Conservation (phyloP, 2,797 vertebrate genomes). For the Myripristis jacobus region DNA sequence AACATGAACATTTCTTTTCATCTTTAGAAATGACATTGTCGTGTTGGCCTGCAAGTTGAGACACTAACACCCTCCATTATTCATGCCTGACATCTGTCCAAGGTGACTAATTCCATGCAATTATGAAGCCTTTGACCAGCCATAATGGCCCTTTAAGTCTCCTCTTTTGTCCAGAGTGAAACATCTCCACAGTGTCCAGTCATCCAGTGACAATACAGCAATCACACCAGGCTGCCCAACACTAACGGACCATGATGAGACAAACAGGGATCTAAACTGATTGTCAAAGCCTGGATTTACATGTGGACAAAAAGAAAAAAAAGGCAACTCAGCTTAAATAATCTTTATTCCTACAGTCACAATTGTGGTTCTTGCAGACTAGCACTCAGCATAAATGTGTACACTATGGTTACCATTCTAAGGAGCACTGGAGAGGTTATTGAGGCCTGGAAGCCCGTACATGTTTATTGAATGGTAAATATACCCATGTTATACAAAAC, state of each 20-base stretch:
- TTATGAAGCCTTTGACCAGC: constrained; percentile 58
- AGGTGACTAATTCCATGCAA: constrained; percentile 53
- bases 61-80: constrained; percentile 70
- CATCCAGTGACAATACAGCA: constrained; percentile 47
- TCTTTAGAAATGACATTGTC: constrained; percentile 45
- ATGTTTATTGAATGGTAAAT: too few species aligned
- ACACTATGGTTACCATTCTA: too few species aligned
- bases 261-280: constrained; percentile 16
- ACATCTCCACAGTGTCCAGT: constrained; percentile 45
- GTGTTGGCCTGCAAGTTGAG: constrained; percentile 34
- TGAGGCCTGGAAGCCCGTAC: too few species aligned
- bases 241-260: constrained; percentile 16
- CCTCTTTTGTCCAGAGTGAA: constrained; percentile 65
- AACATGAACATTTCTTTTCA: constrained; percentile 15
- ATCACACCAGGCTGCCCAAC: constrained; percentile 24
- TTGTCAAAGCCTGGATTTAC: too few species aligned
- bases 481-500: too few species aligned
- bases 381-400: too few species aligned
- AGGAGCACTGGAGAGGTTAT: too few species aligned
- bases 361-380: too few species aligned
- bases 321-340: too few species aligned
- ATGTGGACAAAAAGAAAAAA: too few species aligned
- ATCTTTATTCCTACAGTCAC: too few species aligned
- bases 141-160: constrained; percentile 61
- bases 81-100: constrained; percentile 73